Percentiles rank a stretch among this genome's conserved stretches.
These are phyloP conservation scores for Phortica magna DNA, from an alignment of 2,888 invertebrate species.

Conservation along the genomic window DNA sequence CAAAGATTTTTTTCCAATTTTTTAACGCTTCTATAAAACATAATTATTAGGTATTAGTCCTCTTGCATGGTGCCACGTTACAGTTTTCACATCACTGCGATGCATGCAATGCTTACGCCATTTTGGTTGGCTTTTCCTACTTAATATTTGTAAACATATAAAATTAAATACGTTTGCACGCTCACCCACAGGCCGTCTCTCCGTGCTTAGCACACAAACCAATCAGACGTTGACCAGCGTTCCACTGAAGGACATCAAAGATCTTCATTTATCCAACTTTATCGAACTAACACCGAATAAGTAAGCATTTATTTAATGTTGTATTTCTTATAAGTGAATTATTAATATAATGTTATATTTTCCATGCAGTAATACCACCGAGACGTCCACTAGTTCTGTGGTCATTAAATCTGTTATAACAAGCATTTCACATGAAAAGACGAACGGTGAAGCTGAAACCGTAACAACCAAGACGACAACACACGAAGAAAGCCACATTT, in stretches of 20 bases:
- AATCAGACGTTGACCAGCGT: slow-evolving; percentile 74
- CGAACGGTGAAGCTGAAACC: slow-evolving; percentile 75
- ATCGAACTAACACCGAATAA: slow-evolving; percentile 73
- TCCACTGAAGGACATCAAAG: slow-evolving; percentile 76
- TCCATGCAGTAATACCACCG: slow-evolving; percentile 73
- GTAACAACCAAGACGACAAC: slow-evolving; percentile 71
- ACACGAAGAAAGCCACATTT: slow-evolving; percentile 78
- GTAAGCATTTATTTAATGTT: slow-evolving; percentile 53
- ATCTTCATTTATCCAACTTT: slow-evolving; percentile 74
- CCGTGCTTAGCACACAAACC: slow-evolving; percentile 77
- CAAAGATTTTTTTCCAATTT: slow-evolving; percentile 10
- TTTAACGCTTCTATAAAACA: not conserved
- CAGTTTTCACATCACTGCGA: not conserved
- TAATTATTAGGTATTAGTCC: not conserved
- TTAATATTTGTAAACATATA: not conserved
- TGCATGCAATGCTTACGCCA: not conserved
- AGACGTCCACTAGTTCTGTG: slow-evolving; percentile 77
- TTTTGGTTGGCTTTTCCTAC: not conserved
- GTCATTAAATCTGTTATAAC: slow-evolving; percentile 78
- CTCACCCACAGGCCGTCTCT: slow-evolving; percentile 72
- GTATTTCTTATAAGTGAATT: not conserved
- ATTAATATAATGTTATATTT: not conserved
- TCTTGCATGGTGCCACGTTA: not conserved
- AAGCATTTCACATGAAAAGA: slow-evolving; percentile 76
- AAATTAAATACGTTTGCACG: not conserved